Evolutionary conservation across 2,888 invertebrate genomes (phyloP).

Genomic region (Eustalomyia histrio): DNA sequence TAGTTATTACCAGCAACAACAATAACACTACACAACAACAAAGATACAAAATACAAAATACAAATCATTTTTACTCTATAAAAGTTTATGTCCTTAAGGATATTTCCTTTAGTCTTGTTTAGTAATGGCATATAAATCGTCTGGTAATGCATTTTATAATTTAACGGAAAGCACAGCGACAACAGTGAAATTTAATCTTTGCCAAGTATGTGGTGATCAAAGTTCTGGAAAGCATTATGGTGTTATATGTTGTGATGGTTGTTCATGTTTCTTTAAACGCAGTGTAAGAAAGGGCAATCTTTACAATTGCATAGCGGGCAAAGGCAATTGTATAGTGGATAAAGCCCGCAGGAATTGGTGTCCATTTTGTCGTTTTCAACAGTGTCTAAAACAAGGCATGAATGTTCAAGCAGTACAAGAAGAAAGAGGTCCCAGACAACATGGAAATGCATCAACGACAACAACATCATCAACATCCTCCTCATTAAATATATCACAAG

Average conservation of each 20-base stretch:
- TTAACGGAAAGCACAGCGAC: constrained; percentile 32
- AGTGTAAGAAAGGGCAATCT: constrained; percentile 86
- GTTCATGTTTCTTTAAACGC: constrained; percentile 93
- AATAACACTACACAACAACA: constrained; percentile 3
- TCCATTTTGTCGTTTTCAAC: constrained; percentile 89
- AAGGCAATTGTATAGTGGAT: constrained; percentile 87
- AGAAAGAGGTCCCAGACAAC: constrained; percentile 86
- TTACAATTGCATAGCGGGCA: constrained; percentile 89
- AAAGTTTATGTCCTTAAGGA: constrained; percentile 48
- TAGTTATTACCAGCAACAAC: constrained; percentile 21
- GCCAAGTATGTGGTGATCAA: constrained; percentile 90
- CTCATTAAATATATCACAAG: not conserved
- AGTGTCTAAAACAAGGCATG: constrained; percentile 89
- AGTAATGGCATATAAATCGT: constrained; percentile 44
- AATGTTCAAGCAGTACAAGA: constrained; percentile 90
- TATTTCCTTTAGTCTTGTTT: constrained; percentile 43
- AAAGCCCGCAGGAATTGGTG: constrained; percentile 93
- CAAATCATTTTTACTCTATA: constrained; percentile 31
- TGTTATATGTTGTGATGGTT: constrained; percentile 91
- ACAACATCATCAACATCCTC: not conserved
- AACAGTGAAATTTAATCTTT: constrained; percentile 73
- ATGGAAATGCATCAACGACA: constrained; percentile 37
- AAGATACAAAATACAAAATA: constrained; percentile 36
- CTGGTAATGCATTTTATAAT: constrained; percentile 28
- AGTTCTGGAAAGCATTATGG: constrained; percentile 93